These are phyloP conservation scores for Spisula subtruncata DNA, from an alignment of 2,888 invertebrate species.

Conservation along the genomic window DNA sequence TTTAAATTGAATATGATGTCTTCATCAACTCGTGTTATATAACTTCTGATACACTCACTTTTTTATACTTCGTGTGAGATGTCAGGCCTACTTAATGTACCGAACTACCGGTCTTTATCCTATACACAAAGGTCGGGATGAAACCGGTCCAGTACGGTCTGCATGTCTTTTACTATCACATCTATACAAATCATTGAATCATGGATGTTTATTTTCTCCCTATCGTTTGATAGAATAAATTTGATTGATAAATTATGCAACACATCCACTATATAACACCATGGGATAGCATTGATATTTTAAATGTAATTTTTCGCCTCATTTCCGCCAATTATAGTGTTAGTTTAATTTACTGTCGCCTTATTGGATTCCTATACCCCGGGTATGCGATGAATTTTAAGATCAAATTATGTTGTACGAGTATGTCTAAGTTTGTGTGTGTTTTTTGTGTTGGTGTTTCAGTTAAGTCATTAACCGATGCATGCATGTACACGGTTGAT, in stretches of 20 bases:
- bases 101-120: neutral
- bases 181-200: neutral
- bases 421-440: neutral
- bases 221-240: neutral
- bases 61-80: neutral
- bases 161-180: neutral
- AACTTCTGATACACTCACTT: too few species aligned
- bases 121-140: neutral
- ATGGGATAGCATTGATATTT: neutral
- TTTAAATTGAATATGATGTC: too few species aligned
- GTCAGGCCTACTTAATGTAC: neutral
- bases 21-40: too few species aligned
- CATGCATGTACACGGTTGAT: neutral
- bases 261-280: neutral
- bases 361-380: neutral
- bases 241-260: constrained; percentile 20
- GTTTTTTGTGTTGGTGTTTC: neutral
- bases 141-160: neutral
- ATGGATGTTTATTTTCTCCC: neutral
- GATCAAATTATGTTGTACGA: neutral
- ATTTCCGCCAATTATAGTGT: neutral
- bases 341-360: neutral
- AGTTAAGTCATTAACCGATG: neutral
- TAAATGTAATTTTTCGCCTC: constrained; percentile 1
- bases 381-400: neutral